Percentiles rank a stretch among this genome's conserved stretches.
Conservation (phyloP, 2,888 invertebrate genomes). For the Ypsolopha scabrella region DNA sequence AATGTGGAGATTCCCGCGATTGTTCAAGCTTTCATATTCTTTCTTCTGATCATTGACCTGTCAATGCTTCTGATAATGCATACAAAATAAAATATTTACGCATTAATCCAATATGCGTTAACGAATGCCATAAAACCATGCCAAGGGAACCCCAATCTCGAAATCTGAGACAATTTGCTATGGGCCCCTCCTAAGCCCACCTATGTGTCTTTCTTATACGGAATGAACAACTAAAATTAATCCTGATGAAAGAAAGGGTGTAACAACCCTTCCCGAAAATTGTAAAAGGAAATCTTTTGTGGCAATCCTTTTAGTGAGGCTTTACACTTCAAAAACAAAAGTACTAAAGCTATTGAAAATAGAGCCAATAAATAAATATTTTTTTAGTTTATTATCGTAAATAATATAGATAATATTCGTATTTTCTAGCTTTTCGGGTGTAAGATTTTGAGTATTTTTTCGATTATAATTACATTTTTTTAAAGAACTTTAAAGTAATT, state of each 20-base stretch:
- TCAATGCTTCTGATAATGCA: no score
- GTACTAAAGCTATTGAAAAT: no score
- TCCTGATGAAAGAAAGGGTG: slow-evolving; percentile 65
- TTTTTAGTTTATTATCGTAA: no score
- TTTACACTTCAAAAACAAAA: no score
- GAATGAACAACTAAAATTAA: slow-evolving; percentile 70
- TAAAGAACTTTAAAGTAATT: no score
- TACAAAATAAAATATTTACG: slow-evolving; percentile 48
- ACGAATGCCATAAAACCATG: slow-evolving; percentile 65
- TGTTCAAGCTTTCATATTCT: not conserved
- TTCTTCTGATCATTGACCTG: slow-evolving; percentile 31
- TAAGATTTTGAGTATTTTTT: no score
- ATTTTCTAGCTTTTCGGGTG: no score
- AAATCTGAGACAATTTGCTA: slow-evolving; percentile 68
- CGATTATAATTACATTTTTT: no score
- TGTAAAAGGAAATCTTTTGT: not conserved
- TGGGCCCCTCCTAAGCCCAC: slow-evolving; percentile 58
- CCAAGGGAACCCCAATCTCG: slow-evolving; percentile 49
- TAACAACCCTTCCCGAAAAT: slow-evolving; percentile 36
- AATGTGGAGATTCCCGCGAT: not conserved
- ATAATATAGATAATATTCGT: no score
- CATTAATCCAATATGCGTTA: slow-evolving; percentile 63
- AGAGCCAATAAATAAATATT: no score
- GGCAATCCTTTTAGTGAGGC: no score
- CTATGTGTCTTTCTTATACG: slow-evolving; percentile 69